Percentiles rank a stretch among this genome's conserved stretches.
phyloP scores from a whole-genome alignment of 1,140 invertebrate genomes.

The Adelges cooleyi region DNA sequence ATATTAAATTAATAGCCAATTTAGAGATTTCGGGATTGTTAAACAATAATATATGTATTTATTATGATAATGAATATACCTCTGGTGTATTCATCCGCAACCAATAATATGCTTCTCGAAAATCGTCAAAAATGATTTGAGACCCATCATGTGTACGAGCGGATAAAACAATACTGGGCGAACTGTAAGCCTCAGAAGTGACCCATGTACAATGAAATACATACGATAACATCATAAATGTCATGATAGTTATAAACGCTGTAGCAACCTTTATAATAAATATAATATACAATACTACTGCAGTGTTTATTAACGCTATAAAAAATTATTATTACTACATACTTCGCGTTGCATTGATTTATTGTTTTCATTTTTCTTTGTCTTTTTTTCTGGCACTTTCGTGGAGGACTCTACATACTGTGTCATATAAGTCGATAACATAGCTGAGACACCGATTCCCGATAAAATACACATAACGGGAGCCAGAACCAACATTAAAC shows the following conservation, averaged over 20 bases:
- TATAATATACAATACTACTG: no score
- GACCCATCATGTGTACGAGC: constrained; percentile 86
- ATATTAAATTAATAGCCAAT: neutral
- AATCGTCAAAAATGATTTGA: constrained; percentile 94
- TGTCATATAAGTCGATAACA: constrained; percentile 83
- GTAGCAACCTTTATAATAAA: constrained; percentile 57
- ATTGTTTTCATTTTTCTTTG: constrained; percentile 63
- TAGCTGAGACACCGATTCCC: constrained; percentile 82
- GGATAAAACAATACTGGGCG: constrained; percentile 93
- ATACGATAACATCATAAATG: constrained; percentile 77
- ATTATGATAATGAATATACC: no score
- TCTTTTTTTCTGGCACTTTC: constrained; percentile 45
- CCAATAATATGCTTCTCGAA: constrained; percentile 97
- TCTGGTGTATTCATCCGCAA: constrained; percentile 91
- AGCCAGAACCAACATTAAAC: constrained; percentile 92
- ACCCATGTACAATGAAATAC: constrained; percentile 98
- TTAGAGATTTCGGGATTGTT: no score
- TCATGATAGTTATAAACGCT: constrained; percentile 73
- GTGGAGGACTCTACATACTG: constrained; percentile 54
- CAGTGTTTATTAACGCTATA: no score
- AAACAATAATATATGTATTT: no score
- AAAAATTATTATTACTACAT: constrained; percentile 30
- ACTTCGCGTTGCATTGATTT: constrained; percentile 80
- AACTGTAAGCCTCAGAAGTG: constrained; percentile 96
- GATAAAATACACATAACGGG: constrained; percentile 96